Evolutionary conservation across 2,797 vertebrate species (phyloP).

Genomic region (Alcedo quadribrachys): DNA sequence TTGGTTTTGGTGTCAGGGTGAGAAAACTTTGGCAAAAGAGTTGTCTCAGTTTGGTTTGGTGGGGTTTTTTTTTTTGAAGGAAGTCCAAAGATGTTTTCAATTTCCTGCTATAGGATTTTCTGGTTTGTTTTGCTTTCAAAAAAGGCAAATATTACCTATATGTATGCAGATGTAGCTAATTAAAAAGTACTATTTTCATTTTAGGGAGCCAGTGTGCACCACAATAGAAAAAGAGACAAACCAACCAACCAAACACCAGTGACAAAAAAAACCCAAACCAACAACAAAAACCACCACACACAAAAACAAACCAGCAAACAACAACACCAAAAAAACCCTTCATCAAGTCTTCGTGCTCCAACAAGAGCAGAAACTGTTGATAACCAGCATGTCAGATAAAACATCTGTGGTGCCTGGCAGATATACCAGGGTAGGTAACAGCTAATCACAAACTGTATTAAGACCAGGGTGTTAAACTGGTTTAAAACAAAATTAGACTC

Average conservation of each 20-base stretch:
- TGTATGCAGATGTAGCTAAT: neutral
- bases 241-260: no score
- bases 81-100: conserved; percentile 12
- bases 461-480: neutral
- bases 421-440: neutral
- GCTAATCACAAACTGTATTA: neutral
- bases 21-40: neutral
- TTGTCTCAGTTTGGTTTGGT: neutral
- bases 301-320: no score
- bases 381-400: conserved; percentile 23
- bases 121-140: neutral
- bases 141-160: neutral
- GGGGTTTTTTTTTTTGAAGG: neutral
- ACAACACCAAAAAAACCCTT: neutral
- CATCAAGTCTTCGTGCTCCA: neutral
- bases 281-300: no score
- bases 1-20: neutral
- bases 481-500: conserved; percentile 35
- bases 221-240: neutral
- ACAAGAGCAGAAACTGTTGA: conserved; percentile 25
- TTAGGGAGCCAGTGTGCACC: neutral
- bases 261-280: no score
- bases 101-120: neutral
- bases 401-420: neutral
- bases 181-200: neutral